These are phyloP conservation scores for Porphyrio hochstetteri DNA, from an alignment of 2,113 vertebrate species.

Conservation along the genomic window DNA sequence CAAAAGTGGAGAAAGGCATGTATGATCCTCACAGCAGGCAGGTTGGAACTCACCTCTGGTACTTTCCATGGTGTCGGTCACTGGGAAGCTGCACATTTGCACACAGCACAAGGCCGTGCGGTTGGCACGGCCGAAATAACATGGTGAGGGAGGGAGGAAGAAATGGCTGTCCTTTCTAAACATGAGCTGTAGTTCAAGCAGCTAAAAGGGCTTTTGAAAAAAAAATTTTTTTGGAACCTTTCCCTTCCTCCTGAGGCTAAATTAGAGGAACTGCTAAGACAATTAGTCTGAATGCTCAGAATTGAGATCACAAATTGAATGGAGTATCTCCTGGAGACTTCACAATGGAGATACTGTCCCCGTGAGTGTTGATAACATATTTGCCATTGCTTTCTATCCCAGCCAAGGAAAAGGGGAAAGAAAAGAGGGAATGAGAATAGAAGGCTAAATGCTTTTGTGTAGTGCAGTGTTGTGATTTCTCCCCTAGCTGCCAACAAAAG, in stretches of 20 bases:
- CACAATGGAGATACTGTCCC: background rate
- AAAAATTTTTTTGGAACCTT: background rate
- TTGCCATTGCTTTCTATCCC: background rate
- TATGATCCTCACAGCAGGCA: background rate
- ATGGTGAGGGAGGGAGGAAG: background rate
- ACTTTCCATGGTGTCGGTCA: background rate
- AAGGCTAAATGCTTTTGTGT: background rate
- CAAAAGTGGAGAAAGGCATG: background rate
- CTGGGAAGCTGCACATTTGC: background rate
- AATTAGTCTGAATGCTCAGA: background rate
- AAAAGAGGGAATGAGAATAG: background rate
- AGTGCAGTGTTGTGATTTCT: background rate
- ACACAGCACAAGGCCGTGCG: background rate
- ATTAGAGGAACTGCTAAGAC: background rate
- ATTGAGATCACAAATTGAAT: background rate
- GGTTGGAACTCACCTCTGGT: background rate
- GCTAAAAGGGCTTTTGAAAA: background rate
- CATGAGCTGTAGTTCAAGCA: background rate
- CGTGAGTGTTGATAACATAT: background rate
- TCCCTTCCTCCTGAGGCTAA: background rate
- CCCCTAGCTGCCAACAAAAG: constrained; percentile 23
- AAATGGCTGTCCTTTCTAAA: background rate
- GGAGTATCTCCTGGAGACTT: background rate
- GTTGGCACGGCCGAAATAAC: background rate
- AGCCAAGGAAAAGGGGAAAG: background rate